phyloP scores from a whole-genome alignment of 2,797 vertebrate species.

The Sciurus carolinensis region DNA sequence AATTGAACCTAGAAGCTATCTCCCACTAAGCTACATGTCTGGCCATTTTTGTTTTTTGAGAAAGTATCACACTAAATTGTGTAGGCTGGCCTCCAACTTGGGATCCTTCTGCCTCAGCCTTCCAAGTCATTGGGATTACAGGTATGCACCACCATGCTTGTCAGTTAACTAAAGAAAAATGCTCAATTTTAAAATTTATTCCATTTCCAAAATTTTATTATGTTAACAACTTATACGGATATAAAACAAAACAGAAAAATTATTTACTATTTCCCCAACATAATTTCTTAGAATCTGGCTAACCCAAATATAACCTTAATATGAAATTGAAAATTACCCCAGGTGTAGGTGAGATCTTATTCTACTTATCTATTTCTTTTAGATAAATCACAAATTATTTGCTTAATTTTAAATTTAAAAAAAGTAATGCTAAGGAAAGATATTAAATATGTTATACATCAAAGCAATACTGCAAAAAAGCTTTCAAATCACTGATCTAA shows the following conservation, averaged over 20 bases:
- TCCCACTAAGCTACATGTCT: too few species aligned
- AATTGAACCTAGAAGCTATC: too few species aligned
- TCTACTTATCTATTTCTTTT: neutral
- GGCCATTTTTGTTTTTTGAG: too few species aligned
- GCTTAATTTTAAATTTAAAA: constrained; percentile 36
- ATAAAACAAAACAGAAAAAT: neutral
- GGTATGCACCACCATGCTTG: neutral
- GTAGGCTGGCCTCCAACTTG: too few species aligned
- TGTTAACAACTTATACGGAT: neutral
- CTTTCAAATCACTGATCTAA: neutral
- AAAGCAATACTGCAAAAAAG: constrained; percentile 29
- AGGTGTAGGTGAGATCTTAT: neutral
- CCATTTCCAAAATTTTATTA: constrained; percentile 52
- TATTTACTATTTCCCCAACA: neutral
- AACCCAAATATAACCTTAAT: neutral
- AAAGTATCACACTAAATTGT: too few species aligned
- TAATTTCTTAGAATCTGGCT: neutral
- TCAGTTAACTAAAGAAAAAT: constrained; percentile 44
- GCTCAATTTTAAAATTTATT: neutral
- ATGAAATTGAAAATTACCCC: neutral
- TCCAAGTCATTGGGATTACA: too few species aligned
- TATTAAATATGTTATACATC: neutral
- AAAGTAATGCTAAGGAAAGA: neutral
- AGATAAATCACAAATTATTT: neutral
- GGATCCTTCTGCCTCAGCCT: too few species aligned